phyloP scores from a whole-genome alignment of 2,113 vertebrate genomes.

The Uria lomvia region DNA sequence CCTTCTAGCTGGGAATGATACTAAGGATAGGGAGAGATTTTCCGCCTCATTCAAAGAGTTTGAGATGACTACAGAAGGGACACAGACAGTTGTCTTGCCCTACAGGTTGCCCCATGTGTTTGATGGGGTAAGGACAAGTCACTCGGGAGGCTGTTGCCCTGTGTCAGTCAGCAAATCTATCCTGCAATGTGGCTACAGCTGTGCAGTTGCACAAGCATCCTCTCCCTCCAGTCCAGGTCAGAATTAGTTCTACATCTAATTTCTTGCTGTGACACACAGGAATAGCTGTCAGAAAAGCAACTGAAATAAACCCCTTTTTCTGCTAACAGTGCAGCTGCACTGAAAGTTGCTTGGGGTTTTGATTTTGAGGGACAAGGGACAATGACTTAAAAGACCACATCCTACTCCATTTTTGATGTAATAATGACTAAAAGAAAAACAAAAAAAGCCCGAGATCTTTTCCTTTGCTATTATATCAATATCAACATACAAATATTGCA shows the following conservation, averaged over 20 bases:
- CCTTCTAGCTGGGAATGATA: not conserved
- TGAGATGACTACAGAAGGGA: not conserved
- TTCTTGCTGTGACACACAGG: not conserved
- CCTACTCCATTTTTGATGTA: not conserved
- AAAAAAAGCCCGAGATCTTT: not conserved
- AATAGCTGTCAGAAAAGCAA: not conserved
- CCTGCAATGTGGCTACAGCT: not conserved
- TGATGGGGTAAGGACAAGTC: not conserved
- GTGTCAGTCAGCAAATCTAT: not conserved
- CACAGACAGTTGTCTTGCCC: not conserved
- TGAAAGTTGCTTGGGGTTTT: not conserved
- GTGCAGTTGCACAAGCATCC: not conserved
- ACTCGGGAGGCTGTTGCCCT: not conserved
- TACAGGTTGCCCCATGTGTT: fast-evolving
- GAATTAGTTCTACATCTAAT: not conserved
- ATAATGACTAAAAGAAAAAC: not conserved
- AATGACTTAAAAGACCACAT: not conserved
- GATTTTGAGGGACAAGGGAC: not conserved
- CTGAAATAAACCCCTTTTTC: not conserved
- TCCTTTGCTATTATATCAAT: not conserved
- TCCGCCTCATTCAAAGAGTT: not conserved
- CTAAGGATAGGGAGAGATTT: not conserved
- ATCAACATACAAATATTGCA: not conserved
- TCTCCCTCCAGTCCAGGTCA: not conserved
- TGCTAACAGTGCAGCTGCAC: not conserved